These are phyloP conservation scores for Phaethornis superciliosus DNA, from an alignment of 2,113 vertebrate species.

Conservation along the genomic window DNA sequence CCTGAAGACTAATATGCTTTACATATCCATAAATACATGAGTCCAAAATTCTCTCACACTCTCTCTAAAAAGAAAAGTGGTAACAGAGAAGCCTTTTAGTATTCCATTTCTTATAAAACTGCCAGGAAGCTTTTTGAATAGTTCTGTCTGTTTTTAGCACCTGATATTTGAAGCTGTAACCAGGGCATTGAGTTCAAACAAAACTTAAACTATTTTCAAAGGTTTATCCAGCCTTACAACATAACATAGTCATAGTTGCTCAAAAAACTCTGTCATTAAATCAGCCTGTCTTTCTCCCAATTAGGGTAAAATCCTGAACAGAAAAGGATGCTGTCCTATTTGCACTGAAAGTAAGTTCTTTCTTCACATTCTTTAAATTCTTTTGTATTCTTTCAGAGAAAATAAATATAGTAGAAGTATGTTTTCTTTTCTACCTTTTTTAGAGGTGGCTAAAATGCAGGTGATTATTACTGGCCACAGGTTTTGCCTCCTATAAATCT, in stretches of 20 bases:
- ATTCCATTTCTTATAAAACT: conserved; percentile 18
- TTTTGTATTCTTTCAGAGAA: conserved; percentile 11
- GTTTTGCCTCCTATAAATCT: not conserved
- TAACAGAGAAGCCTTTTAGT: not conserved
- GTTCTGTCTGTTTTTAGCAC: conserved; percentile 58
- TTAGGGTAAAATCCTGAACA: conserved; percentile 98
- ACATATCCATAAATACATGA: not conserved
- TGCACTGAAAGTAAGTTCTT: conserved; percentile 99
- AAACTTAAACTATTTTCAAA: conserved; percentile 51
- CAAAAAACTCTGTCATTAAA: conserved; percentile 54
- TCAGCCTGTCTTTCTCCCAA: conserved; percentile 63
- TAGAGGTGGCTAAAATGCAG: not conserved
- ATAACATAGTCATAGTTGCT: not conserved
- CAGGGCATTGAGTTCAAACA: conserved; percentile 52
- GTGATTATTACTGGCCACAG: not conserved
- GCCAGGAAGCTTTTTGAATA: conserved; percentile 12
- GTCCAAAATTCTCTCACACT: not conserved
- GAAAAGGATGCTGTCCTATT: conserved; percentile 98
- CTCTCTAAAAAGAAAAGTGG: conserved; percentile 33
- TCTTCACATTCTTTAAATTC: conserved; percentile 6
- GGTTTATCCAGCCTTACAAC: conserved; percentile 39
- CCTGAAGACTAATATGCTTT: not conserved
- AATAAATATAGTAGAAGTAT: not conserved
- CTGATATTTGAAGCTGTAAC: conserved; percentile 60
- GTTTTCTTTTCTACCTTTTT: not conserved